Base-by-base conservation (phyloP, 2,888 invertebrate genomes). In the Pteria penguin region DNA sequence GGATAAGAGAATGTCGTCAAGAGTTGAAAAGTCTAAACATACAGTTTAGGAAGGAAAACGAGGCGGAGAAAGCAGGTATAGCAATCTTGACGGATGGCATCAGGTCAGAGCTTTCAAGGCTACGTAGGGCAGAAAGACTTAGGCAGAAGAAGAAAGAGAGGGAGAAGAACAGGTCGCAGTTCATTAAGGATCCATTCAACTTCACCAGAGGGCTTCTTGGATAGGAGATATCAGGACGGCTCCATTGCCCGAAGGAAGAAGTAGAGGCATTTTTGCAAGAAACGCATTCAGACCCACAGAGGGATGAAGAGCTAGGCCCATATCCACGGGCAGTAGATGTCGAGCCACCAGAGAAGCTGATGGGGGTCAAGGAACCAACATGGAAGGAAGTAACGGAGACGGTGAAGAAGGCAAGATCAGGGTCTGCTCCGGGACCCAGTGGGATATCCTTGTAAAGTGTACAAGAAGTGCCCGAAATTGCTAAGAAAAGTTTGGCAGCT, bases 401-500 rank as follows among this genome's bases (percentile, higher is more conserved):
- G 2, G 57, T 74, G 1, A 55, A 65, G 36, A 73, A 72, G 5
- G 72, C 74, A 26, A 68, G 74, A 60, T 45, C 72, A 55, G 63
- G 66, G 8, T 79, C 75, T 32, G 76, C 72, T 14, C 76, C 72
- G 52, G 72, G 74, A 27, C 79, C 78, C 63, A 78, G 69, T 65
- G 74, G 70, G 31, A 75, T 78, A 5, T n/a, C 73, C 72, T 32
- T 81, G 77, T 60, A 79, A 71, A 45, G 76, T 80, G 0, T 80
- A 78, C 24, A 81, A 79, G 62, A 68, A 65, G 60, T 79, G 79
- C 61, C 79, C 78, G 11, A 66, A 32, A 18, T 18, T 77, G 33
- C 36, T 63, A 11, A 61, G 65, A 32, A 67, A 62, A 27, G 11
- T 79, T 26, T 77, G 77, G 77, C 67, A 70, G 11, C 32, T 75